Conservation (phyloP, 2,797 vertebrate genomes). For the Acrossocheilus fasciatus region DNA sequence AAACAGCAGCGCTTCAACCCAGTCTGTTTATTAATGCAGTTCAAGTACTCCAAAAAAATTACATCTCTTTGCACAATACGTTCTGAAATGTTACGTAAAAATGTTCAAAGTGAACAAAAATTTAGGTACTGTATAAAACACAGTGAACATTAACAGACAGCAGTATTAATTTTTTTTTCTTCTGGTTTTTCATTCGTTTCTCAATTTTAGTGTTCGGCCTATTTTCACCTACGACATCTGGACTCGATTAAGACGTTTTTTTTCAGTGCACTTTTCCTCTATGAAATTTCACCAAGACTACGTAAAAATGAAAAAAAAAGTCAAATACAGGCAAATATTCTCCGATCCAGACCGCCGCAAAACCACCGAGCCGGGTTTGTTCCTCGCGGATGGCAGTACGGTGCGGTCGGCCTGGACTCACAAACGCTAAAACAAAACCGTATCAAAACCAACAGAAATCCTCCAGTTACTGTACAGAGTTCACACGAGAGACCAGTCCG, state of each 20-base stretch:
- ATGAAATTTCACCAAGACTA: conserved; percentile 92
- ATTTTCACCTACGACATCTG: conserved; percentile 89
- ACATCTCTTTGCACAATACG: conserved; percentile 99
- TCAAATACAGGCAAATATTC: conserved; percentile 82
- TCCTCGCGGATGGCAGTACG: conserved; percentile 85
- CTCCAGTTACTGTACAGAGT: conserved; percentile 96
- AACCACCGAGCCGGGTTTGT: conserved; percentile 86
- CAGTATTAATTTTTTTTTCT: conserved; percentile 84
- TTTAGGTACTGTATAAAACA: conserved; percentile 99
- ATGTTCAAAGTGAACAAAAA: conserved; percentile 99
- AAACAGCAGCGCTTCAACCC: conserved; percentile 82
- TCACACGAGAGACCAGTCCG: conserved; percentile 76
- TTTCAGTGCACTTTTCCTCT: conserved; percentile 94
- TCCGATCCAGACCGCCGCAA: conserved; percentile 92
- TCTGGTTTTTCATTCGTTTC: conserved; percentile 64
- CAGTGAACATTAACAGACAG: conserved; percentile 99
- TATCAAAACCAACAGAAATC: conserved; percentile 94
- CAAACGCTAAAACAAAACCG: conserved; percentile 86
- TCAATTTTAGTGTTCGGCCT: conserved; percentile 79
- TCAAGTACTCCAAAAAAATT: conserved; percentile 99
- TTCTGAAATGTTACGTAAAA: conserved; percentile 99
- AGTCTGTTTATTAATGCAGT: conserved; percentile 99
- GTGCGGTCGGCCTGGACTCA: conserved; percentile 73
- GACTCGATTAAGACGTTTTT: conserved; percentile 53
- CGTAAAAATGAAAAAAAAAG: conserved; percentile 86